These are phyloP conservation scores for Plumapathes pennacea DNA, from an alignment of 92 coral and sea anemone genomes.

Conservation along the genomic window DNA sequence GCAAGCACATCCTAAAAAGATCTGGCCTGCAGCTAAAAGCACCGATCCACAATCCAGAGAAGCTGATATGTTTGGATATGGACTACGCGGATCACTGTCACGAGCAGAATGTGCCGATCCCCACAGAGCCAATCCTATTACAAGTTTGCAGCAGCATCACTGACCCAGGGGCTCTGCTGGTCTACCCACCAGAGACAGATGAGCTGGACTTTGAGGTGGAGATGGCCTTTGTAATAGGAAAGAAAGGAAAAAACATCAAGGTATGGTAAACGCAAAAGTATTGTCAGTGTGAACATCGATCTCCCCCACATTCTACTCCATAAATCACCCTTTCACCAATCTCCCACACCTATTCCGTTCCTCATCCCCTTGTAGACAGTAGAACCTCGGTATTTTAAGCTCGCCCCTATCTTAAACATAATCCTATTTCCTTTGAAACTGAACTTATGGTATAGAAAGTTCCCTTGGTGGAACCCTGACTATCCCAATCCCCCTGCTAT, in stretches of 20 bases:
- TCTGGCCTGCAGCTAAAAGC: slow-evolving; percentile 75
- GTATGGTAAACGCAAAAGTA: too few species aligned
- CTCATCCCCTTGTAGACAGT: too few species aligned
- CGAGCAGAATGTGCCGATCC: slow-evolving; percentile 89
- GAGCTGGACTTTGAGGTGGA: slow-evolving; percentile 96
- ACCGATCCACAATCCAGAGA: slow-evolving; percentile 91
- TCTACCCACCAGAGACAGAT: slow-evolving; percentile 76
- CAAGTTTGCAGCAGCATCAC: slow-evolving; percentile 83
- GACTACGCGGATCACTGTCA: slow-evolving; percentile 90
- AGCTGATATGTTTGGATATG: slow-evolving; percentile 88
- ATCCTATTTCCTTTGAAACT: too few species aligned
- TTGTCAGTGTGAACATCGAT: too few species aligned
- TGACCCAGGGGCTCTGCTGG: slow-evolving; percentile 81
- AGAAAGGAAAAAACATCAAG: slow-evolving; percentile 81
- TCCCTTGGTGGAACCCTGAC: too few species aligned
- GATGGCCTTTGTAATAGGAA: slow-evolving; percentile 93
- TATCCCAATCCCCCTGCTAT: too few species aligned
- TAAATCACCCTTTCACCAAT: too few species aligned
- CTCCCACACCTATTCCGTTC: too few species aligned
- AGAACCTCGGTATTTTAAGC: too few species aligned
- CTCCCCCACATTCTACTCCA: too few species aligned
- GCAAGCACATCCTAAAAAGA: slow-evolving; percentile 79
- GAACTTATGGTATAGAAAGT: too few species aligned
- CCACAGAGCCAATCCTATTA: slow-evolving; percentile 82
- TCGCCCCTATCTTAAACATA: too few species aligned